A percentile compares a stretch with the other conserved stretches of the same genome.
Evolutionary conservation across 2,888 invertebrate species (phyloP).

Genomic region (Hemithea aestivaria): DNA sequence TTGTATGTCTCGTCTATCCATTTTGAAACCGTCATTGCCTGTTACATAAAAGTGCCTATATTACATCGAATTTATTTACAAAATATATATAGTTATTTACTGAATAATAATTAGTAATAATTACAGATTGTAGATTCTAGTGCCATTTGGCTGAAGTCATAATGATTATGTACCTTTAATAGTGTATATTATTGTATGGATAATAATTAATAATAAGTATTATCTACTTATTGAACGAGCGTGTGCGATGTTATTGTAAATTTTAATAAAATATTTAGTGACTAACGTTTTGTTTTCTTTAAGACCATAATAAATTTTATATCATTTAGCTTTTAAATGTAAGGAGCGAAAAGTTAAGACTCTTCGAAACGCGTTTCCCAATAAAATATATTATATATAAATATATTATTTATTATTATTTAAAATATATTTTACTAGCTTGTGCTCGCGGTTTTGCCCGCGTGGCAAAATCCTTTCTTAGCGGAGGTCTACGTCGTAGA

Average conservation of each 20-base stretch:
- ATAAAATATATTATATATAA: no score
- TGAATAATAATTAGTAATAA: slow-evolving; percentile 8
- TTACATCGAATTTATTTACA: slow-evolving; percentile 42
- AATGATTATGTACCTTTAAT: slow-evolving; percentile 29
- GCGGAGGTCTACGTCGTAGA: no score
- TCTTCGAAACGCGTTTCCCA: no score
- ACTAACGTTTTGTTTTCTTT: slow-evolving; percentile 23
- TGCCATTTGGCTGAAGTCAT: slow-evolving; percentile 63
- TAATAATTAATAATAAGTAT: slow-evolving; percentile 57
- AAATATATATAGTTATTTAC: slow-evolving; percentile 11
- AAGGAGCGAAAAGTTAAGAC: no score
- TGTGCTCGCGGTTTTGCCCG: no score
- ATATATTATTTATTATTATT: no score
- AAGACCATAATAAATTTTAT: not conserved
- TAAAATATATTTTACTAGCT: no score
- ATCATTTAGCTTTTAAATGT: no score
- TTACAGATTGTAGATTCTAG: slow-evolving; percentile 33
- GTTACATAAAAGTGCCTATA: slow-evolving; percentile 33
- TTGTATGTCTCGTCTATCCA: no score
- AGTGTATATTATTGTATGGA: slow-evolving; percentile 22
- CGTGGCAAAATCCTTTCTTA: no score
- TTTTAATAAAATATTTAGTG: slow-evolving; percentile 63
- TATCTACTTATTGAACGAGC: slow-evolving; percentile 63
- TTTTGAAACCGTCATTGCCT: no score
- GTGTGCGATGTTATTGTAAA: slow-evolving; percentile 59